Conservation (phyloP, 2,797 vertebrate species). For the Erpetoichthys calabaricus region DNA sequence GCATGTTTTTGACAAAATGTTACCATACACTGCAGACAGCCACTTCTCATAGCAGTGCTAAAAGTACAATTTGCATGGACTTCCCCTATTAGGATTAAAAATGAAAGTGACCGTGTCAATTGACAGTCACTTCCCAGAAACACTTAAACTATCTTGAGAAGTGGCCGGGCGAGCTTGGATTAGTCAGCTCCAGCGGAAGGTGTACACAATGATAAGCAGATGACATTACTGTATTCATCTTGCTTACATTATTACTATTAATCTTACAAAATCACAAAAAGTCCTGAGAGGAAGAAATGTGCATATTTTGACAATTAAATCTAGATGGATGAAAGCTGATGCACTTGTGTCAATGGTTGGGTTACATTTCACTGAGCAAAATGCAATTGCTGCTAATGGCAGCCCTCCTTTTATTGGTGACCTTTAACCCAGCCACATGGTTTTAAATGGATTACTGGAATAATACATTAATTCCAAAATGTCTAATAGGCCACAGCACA, state of each 20-base stretch:
- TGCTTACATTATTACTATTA: slow-evolving; percentile 46
- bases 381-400: too few relatives aligned
- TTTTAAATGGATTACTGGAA: too few relatives aligned
- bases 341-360: slow-evolving; percentile 25
- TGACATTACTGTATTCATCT: slow-evolving; percentile 53
- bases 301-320: slow-evolving; percentile 32
- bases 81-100: slow-evolving; percentile 11
- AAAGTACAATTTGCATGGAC: slow-evolving; percentile 7
- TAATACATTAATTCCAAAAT: too few relatives aligned
- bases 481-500: too few relatives aligned
- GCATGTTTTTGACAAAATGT: too few relatives aligned
- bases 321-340: slow-evolving; percentile 20
- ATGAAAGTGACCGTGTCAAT: slow-evolving; percentile 16
- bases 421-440: too few relatives aligned
- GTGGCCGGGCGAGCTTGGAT: slow-evolving; percentile 17
- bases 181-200: slow-evolving; percentile 9
- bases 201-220: slow-evolving; percentile 48
- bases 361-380: background rate
- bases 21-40: too few relatives aligned
- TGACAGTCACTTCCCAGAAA: slow-evolving; percentile 17
- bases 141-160: slow-evolving; percentile 28
- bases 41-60: background rate
- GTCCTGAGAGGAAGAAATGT: slow-evolving; percentile 29
- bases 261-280: slow-evolving; percentile 46
- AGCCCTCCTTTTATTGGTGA: too few relatives aligned